Conservation (phyloP, 2,888 invertebrate genomes). For the Leistus spinibarbis region DNA sequence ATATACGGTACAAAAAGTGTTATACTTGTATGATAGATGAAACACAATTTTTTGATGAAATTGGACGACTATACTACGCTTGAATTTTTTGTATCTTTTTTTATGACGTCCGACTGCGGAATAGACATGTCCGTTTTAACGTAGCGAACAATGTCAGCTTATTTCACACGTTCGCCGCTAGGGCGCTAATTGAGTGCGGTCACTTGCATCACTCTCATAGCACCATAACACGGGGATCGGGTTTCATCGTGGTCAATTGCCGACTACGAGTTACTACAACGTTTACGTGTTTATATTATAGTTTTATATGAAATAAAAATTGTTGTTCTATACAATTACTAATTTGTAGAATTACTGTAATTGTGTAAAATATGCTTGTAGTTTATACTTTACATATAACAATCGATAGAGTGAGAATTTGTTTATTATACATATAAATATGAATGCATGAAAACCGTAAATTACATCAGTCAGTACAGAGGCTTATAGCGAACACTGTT, state of each 20-base stretch:
- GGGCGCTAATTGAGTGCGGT: slow-evolving; percentile 24
- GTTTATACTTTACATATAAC: too few species aligned
- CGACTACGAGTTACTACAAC: not conserved
- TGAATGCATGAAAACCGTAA: too few species aligned
- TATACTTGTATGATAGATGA: not conserved
- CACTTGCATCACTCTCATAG: slow-evolving; percentile 7
- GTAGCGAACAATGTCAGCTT: slow-evolving; percentile 19
- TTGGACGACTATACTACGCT: not conserved
- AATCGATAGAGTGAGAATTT: too few species aligned
- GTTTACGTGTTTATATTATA: not conserved
- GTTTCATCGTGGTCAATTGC: slow-evolving; percentile 2
- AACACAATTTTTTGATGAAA: not conserved
- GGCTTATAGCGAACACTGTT: too few species aligned
- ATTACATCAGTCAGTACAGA: too few species aligned
- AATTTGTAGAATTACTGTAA: too few species aligned
- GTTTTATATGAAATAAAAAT: too few species aligned
- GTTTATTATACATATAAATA: too few species aligned
- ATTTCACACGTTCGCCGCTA: slow-evolving; percentile 6
- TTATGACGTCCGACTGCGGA: not conserved
- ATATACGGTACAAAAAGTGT: not conserved
- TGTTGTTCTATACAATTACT: too few species aligned
- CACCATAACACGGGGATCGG: not conserved
- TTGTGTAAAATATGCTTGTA: too few species aligned
- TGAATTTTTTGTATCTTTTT: not conserved
- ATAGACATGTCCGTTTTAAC: not conserved